Evolutionary conservation across 1,140 invertebrate species (phyloP).

Genomic region (Batillaria attramentaria): DNA sequence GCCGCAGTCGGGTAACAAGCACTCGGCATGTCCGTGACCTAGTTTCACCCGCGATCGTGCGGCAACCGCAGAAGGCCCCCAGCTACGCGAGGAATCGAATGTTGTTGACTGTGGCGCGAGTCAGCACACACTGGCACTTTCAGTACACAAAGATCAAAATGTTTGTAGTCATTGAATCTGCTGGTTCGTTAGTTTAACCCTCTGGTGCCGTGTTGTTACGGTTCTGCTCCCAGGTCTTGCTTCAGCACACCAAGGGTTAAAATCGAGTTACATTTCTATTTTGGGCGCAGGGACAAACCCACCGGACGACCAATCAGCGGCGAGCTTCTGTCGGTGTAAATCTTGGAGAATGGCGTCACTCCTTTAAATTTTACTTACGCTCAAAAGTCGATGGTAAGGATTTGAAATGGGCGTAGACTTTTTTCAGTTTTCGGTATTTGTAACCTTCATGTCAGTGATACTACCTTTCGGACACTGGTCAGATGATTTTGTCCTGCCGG

Average conservation of each 20-base stretch:
- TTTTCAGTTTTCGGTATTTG: background rate
- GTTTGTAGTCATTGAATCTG: background rate
- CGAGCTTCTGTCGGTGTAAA: background rate
- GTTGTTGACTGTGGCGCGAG: too few species aligned
- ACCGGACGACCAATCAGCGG: background rate
- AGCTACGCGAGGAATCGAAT: too few species aligned
- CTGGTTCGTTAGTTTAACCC: background rate
- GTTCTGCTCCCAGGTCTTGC: background rate
- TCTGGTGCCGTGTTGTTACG: background rate
- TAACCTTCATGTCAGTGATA: too few species aligned
- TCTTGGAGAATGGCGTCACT: background rate
- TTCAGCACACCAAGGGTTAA: slow-evolving; percentile 1
- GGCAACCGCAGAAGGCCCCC: too few species aligned
- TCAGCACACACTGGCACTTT: too few species aligned
- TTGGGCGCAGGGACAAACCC: slow-evolving; percentile 1
- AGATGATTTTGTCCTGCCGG: too few species aligned
- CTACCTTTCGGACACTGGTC: too few species aligned
- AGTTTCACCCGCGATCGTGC: too few species aligned
- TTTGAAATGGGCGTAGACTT: background rate
- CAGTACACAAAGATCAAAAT: too few species aligned
- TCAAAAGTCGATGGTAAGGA: background rate
- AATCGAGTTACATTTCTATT: background rate
- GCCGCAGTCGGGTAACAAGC: too few species aligned
- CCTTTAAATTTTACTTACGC: background rate
- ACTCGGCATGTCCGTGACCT: too few species aligned